Conservation (phyloP, 2,888 invertebrate genomes). For the Andrena bucephala region DNA sequence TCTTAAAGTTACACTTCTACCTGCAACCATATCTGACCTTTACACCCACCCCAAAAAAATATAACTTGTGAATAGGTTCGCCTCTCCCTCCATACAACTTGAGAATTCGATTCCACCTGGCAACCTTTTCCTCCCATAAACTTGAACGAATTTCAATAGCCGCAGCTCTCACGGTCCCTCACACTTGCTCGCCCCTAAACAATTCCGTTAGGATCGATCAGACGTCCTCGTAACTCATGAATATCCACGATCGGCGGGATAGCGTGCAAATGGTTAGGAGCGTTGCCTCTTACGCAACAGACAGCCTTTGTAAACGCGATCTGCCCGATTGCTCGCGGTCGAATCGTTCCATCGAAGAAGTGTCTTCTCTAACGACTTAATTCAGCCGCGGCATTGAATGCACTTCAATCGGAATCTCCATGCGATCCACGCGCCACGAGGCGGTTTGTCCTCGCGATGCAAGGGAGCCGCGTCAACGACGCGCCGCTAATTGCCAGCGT, state of each 20-base stretch:
- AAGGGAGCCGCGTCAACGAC: background rate
- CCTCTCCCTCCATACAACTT: background rate
- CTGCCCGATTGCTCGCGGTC: conserved; percentile 22
- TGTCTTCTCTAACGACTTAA: conserved; percentile 47
- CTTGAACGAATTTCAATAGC: conserved; percentile 11
- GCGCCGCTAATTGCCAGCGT: background rate
- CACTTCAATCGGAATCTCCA: conserved; percentile 14
- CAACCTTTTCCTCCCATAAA: conserved; percentile 2
- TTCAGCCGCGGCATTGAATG: conserved; percentile 56
- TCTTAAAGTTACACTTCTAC: background rate
- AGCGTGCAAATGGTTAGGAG: conserved; percentile 1
- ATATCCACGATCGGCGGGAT: conserved; percentile 22
- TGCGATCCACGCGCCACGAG: conserved; percentile 21
- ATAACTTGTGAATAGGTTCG: background rate
- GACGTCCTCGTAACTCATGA: conserved; percentile 27
- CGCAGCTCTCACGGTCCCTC: conserved; percentile 11
- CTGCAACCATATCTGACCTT: background rate
- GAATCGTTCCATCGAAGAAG: conserved; percentile 11
- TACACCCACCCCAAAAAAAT: background rate
- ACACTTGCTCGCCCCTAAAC: conserved; percentile 5
- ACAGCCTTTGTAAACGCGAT: conserved; percentile 22
- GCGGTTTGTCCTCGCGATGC: background rate
- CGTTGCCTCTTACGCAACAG: conserved; percentile 42
- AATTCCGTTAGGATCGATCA: conserved; percentile 1
- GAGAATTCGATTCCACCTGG: background rate